Conservation (phyloP, 2,797 vertebrate genomes). For the Toxotes lorentzi region DNA sequence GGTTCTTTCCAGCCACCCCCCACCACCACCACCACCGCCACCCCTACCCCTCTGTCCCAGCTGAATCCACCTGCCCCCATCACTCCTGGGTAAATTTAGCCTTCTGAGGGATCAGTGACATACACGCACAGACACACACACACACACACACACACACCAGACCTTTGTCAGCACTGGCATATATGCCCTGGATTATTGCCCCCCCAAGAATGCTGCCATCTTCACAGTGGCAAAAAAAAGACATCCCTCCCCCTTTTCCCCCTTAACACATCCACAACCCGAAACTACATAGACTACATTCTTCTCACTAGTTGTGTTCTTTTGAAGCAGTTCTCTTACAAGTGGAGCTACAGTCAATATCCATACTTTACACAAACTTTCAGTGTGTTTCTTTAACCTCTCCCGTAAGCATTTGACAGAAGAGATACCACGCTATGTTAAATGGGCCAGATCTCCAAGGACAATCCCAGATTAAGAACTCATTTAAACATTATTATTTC, state of each 20-base stretch:
- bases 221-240: constrained; percentile 83
- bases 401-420: constrained; percentile 11
- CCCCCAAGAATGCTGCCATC: constrained; percentile 80
- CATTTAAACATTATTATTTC: constrained; percentile 36
- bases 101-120: constrained; percentile 71
- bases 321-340: constrained; percentile 17
- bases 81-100: constrained; percentile 97
- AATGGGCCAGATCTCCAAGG: constrained; percentile 11
- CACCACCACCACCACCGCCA: constrained; percentile 59
- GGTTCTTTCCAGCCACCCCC: constrained; percentile 83
- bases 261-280: constrained; percentile 48
- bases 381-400: constrained; percentile 13
- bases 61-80: constrained; percentile 92
- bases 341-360: constrained; percentile 3
- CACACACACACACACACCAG: constrained; percentile 54
- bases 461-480: constrained; percentile 20
- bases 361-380: constrained; percentile 1
- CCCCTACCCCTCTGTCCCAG: constrained; percentile 62
- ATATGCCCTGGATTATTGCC: constrained; percentile 70
- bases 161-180: constrained; percentile 73
- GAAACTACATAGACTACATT: constrained; percentile 27
- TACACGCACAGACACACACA: constrained; percentile 31
- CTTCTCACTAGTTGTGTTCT: constrained; percentile 32
- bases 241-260: constrained; percentile 10
- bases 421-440: constrained; percentile 7